Evolutionary conservation across 2,113 vertebrate species (phyloP).

Genomic region (Chaetops frenatus): DNA sequence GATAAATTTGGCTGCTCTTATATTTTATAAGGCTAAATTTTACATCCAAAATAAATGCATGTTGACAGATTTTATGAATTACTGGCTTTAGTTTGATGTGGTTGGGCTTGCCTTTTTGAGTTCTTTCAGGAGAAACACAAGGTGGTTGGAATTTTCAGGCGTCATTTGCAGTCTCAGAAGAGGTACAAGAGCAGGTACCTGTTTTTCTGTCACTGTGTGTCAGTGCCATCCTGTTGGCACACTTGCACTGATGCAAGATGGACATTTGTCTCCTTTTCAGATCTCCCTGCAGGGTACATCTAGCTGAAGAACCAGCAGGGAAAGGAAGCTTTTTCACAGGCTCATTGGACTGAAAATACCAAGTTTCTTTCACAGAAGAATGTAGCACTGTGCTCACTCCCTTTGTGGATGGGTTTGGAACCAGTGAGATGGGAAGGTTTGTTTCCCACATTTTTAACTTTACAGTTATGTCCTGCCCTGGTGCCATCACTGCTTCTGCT

Average conservation of each 20-base stretch:
- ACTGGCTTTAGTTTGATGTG: not conserved
- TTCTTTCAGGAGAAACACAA: not conserved
- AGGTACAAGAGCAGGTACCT: not conserved
- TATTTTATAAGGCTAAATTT: not conserved
- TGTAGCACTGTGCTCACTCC: not conserved
- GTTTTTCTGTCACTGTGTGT: not conserved
- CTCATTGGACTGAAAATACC: not conserved
- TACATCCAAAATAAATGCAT: not conserved
- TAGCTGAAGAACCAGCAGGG: not conserved
- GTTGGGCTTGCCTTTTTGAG: not conserved
- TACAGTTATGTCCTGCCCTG: not conserved
- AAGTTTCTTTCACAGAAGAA: not conserved
- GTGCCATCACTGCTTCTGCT: not conserved
- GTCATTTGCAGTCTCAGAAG: not conserved
- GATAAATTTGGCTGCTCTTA: not conserved
- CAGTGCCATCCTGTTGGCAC: not conserved
- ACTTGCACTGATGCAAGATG: accelerated
- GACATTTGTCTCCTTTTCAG: not conserved
- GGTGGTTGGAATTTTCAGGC: not conserved
- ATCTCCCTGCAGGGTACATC: not conserved
- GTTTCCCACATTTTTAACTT: not conserved
- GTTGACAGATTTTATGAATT: not conserved
- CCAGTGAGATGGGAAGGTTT: not conserved
- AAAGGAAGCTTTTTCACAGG: not conserved
- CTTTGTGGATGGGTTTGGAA: not conserved